A percentile compares a stretch with the other conserved stretches of the same genome.
These are phyloP conservation scores for Chionomys nivalis DNA, from an alignment of 2,113 vertebrate genomes.

Conservation along the genomic window DNA sequence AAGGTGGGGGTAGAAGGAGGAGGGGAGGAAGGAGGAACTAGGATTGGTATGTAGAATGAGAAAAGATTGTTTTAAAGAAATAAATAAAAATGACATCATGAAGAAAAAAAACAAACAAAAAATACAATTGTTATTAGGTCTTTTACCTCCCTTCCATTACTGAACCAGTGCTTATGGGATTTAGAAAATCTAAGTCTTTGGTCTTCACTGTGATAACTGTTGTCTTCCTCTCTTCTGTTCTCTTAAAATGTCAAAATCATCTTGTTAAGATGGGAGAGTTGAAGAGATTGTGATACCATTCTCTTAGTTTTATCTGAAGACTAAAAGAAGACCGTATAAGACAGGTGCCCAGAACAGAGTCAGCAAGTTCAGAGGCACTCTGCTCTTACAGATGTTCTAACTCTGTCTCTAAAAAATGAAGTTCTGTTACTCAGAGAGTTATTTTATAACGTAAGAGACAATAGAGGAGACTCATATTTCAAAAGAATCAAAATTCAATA, in stretches of 20 bases:
- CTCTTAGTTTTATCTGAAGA: not conserved
- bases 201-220: not conserved
- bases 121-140: not conserved
- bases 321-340: not conserved
- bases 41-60: too few relatives aligned
- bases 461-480: not conserved
- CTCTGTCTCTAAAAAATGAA: not conserved
- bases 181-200: slow-evolving; percentile 11
- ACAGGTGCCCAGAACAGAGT: not conserved
- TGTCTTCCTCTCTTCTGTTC: not conserved
- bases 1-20: too few relatives aligned
- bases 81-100: too few relatives aligned
- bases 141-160: not conserved
- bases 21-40: too few relatives aligned
- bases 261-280: not conserved
- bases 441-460: not conserved
- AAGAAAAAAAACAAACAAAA: not conserved
- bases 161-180: not conserved
- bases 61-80: too few relatives aligned
- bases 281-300: not conserved
- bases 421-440: not conserved
- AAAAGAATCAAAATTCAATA: not conserved
- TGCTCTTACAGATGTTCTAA: not conserved
- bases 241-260: not conserved
- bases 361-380: not conserved